Evolutionary conservation across 2,888 invertebrate genomes (phyloP), one percentile per base, ranked within the genome.

Genomic region (Zelleria hepariella): DNA sequence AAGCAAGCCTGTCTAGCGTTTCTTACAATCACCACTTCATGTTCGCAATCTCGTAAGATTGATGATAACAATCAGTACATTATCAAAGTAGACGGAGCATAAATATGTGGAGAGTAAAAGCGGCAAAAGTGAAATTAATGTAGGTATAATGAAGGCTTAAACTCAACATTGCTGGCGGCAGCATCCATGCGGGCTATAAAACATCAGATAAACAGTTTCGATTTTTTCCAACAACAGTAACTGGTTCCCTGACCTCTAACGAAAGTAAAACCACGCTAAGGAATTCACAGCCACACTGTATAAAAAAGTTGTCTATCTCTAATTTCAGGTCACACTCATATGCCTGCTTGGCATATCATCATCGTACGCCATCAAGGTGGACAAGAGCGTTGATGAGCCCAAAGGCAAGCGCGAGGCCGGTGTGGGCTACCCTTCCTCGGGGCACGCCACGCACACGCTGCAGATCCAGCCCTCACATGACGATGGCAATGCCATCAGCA

Each of bases 61-160:
- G 27, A 52, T 49, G 54, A 60, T 62, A 23, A 57, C 42, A 57
- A 60, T 60, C 48, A 32, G 47, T 55, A 53, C 26, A 61, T 23
- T 52, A 59, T 56, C 55, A 49, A 42, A 59, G 60, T 58, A 62
- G 49, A 56, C 54, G 25, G 56, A 58, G 52, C 56, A 47, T 49
- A 58, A 62, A 51, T 15, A 53, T 15, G 27, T 51, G 48, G 32
- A 68, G 78, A 83, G 86, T 85, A 86, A 86, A 84, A 86, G 83
- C 79, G 70, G 75, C 70, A 78, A 77, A 84, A 86, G 87, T 85
- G 86, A 86, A 86, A 86, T 80, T 78, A 77, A 75, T 78, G 74
- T n/a, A n/a, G n/a, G n/a, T 78, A 78, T 80, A 74, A 81, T 78
- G 77, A 74, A 74, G 78, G 68, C 75, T 74, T 80, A 82, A 84